Base-by-base conservation (phyloP, 1,140 invertebrate species). In the Colletes gigas region DNA sequence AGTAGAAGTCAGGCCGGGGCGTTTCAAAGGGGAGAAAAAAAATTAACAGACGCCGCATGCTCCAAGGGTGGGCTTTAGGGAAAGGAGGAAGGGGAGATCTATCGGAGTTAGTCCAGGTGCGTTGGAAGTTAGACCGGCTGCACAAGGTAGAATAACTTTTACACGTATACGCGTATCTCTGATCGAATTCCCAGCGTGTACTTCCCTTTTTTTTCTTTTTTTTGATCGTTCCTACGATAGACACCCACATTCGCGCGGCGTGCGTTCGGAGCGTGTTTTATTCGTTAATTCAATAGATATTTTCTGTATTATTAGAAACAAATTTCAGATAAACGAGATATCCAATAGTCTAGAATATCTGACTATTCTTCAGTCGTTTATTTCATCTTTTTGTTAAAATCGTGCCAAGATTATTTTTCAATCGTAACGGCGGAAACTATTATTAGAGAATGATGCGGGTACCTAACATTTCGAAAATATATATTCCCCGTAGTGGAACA, bases 41-140 rank as follows among this genome's bases (percentile, higher is more conserved):
- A 86, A 86, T 86, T 86, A 82, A 84, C 77, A 86, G 84, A 82
- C 75, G 71, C 65, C 83, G 21, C 39, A 50, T 83, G 72, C 72
- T 30, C 65, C 52, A 65, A 71, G 80, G 83, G 66, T 65, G 72
- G 57, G 70, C 47, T 76, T 71, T 65, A 44, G 62, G 69, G 54
- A 63, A 50, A 63, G 55, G 47, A 9, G 39, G 65, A 55, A 72
- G 75, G 72, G 74, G 83, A 59, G 62, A 76, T 77, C 30, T 19
- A 47, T 66, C 60, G 79, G 55, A 14, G 17, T n/a, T 52, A 60
- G 59, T 50, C 83, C 85, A 86, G 85, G 81, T 86, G 83, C 60
- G 85, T 72, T 72, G 57, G 75, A 86, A 85, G 21, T 84, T 77
- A 71, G 57, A 17, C 67, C 59, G 55, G 62, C n/a, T 72, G 67